Evolutionary conservation across 2,113 vertebrate species (phyloP), one percentile per base, ranked within the genome.

Genomic region (Daphoenositta chrysoptera): DNA sequence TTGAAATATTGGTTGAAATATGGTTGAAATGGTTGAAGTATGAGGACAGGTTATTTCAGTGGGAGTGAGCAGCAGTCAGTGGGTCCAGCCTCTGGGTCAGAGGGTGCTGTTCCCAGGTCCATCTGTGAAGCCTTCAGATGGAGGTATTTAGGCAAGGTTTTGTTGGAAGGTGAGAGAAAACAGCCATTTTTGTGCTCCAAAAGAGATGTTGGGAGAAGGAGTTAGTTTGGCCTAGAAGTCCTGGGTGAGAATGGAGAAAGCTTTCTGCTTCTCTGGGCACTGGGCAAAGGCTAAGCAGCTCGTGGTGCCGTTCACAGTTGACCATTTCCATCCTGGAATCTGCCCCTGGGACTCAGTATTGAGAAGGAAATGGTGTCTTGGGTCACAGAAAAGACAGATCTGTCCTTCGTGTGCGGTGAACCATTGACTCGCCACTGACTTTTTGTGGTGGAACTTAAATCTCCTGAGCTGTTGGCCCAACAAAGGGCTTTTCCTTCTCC

Each of bases 321-420:
- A 47, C 19, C 2, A 5, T 68, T 87, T 92, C 23, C 26, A 45
- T 75, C 10, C 19, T 45, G 8, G 50, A 90, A n/a, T 9, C 21
- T 92, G 8, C 23, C 16, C 10, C 21, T 44, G 47, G 15, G 13
- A 53, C 33, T 93, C 28, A 47, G 10, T 13, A 37, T 13, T 40
- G 48, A 39, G 44, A 28, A 78, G 35, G 5, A 69, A 78, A 48
- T 3, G 8, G 9, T 82, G 61, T 47, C 11, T 48, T 48, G 31
- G 20, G 33, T 17, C 21, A 9, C 2, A 51, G 35, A 39, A 13
- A 61, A 4, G 7, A 27, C 2, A 5, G 22, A 23, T 65, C 24
- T 57, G n/a, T n/a, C n/a, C 31, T 73, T 69, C 1, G 0, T 0
- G 4, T 57, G 28, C 47, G 5, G 0, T 17, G 11, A 31, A 7